Conservation (phyloP, 2,797 vertebrate species). For the Cygnus olor region DNA sequence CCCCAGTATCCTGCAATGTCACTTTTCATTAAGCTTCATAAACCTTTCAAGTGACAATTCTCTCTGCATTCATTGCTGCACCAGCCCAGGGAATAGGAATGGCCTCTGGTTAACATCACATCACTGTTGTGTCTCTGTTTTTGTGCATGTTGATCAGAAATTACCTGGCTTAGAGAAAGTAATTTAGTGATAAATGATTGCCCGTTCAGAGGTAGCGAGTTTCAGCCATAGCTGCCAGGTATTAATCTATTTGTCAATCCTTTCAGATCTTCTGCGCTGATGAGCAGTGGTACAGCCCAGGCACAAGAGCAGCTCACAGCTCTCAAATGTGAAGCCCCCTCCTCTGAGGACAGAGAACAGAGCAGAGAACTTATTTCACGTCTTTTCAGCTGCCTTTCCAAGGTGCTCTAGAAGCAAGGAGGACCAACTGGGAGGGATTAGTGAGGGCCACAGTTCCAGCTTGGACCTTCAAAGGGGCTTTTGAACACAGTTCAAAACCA, state of each 20-base stretch:
- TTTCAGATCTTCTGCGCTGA: conserved; percentile 61
- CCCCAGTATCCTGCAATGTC: conserved; percentile 48
- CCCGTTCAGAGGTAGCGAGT: conserved; percentile 68
- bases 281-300: conserved; percentile 16
- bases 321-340: conserved; percentile 19
- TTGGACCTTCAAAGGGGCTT: background rate
- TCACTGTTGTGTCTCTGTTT: conserved; percentile 43
- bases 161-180: conserved; percentile 75
- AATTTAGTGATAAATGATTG: conserved; percentile 81
- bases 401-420: background rate
- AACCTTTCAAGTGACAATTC: conserved; percentile 66
- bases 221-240: conserved; percentile 69
- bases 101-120: conserved; percentile 67
- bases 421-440: background rate
- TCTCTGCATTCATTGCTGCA: conserved; percentile 58
- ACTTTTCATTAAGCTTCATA: conserved; percentile 73
- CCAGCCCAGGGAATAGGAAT: conserved; percentile 38
- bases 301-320: conserved; percentile 32
- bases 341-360: background rate
- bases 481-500: conserved; percentile 25
- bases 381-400: conserved; percentile 35
- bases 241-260: conserved; percentile 76
- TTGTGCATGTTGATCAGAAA: conserved; percentile 78
- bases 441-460: background rate
- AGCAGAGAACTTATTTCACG: conserved; percentile 49